Evolutionary conservation across 2,113 vertebrate genomes (phyloP).

Genomic region (Tor tambroides): DNA sequence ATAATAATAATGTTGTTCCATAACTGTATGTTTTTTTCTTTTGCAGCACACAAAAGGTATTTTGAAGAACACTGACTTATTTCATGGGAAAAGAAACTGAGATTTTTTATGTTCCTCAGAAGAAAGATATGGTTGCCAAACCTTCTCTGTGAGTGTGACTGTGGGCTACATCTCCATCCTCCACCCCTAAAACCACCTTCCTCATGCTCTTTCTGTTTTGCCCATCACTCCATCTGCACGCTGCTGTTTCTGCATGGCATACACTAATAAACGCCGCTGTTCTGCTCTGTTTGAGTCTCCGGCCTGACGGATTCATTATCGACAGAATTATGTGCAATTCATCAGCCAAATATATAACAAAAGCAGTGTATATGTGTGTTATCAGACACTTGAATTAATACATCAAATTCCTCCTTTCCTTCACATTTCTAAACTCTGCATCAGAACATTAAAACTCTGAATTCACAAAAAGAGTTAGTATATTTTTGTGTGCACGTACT

Average conservation of each 20-base stretch:
- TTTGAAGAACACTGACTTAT: too few species aligned
- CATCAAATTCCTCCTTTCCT: background rate
- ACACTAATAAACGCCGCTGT: background rate
- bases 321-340: conserved; percentile 7
- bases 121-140: background rate
- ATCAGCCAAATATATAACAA: conserved; percentile 24
- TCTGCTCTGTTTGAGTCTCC: background rate
- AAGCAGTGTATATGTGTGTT: background rate
- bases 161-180: background rate
- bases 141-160: background rate
- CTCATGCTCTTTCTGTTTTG: background rate
- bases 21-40: too few species aligned
- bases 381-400: background rate
- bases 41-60: too few species aligned
- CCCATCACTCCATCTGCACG: background rate
- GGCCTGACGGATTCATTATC: background rate
- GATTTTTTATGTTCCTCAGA: too few species aligned
- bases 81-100: too few species aligned
- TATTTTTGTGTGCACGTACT: background rate
- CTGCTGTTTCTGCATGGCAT: background rate
- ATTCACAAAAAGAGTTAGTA: background rate
- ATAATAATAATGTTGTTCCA: too few species aligned
- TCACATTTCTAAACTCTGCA: conserved; percentile 10
- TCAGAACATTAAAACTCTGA: background rate
- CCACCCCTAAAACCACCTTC: background rate